Percentiles rank a stretch among this genome's conserved stretches.
Conservation (phyloP, 2,797 vertebrate species). For the Protonibea diacanthus region DNA sequence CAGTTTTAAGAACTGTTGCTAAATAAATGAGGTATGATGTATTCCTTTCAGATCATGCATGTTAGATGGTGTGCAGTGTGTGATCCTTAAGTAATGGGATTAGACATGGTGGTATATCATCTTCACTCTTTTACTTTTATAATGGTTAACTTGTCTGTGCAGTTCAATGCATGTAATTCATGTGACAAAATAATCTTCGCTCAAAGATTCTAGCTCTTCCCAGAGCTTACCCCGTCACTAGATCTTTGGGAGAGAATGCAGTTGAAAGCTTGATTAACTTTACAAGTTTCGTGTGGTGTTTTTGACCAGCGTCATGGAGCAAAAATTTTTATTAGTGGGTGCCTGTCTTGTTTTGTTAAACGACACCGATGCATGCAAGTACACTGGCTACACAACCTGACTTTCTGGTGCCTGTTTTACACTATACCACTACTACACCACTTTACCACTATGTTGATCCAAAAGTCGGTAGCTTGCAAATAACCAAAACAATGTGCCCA, state of each 20-base stretch:
- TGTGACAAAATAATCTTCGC: background rate
- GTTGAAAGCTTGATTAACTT: background rate
- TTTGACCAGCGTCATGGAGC: background rate
- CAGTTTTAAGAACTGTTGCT: background rate
- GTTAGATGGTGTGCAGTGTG: background rate
- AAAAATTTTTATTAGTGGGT: background rate
- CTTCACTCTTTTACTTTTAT: background rate
- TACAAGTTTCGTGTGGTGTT: background rate
- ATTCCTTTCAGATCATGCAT: background rate
- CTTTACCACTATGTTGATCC: background rate
- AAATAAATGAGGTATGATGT: background rate
- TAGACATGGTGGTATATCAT: background rate
- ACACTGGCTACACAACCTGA: too few relatives aligned
- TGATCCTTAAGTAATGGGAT: background rate
- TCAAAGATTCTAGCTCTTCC: background rate
- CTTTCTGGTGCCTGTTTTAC: background rate
- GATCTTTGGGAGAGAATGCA: background rate
- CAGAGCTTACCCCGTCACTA: background rate
- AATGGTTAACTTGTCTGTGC: background rate
- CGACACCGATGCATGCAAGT: background rate
- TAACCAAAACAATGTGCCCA: background rate
- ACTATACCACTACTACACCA: too few relatives aligned
- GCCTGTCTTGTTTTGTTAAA: background rate
- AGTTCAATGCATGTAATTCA: background rate
- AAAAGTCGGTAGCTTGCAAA: background rate